Conservation (phyloP, 2,888 invertebrate species). For the Lomographa bimaculata region DNA sequence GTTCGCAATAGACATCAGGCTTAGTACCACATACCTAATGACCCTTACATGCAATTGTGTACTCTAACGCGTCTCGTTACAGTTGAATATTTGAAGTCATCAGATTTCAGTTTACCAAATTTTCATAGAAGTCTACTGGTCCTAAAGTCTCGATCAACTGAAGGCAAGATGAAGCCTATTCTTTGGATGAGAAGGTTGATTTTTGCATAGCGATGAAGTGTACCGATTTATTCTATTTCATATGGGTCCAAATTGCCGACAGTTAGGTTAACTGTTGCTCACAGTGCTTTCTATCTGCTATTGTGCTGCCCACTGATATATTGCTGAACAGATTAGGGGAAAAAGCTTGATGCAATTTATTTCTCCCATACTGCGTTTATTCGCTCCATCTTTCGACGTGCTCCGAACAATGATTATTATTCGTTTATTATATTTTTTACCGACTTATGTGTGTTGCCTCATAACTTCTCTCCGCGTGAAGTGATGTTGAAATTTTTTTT, state of each 20-base stretch:
- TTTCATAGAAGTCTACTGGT: conserved; percentile 11
- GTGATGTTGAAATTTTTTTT: no score
- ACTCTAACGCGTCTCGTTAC: conserved; percentile 40
- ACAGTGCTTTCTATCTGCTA: conserved; percentile 64
- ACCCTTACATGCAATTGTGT: conserved; percentile 34
- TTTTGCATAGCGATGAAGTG: conserved; percentile 34
- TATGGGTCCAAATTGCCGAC: conserved; percentile 69
- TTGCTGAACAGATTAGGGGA: conserved; percentile 53
- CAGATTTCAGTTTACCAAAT: conserved; percentile 17
- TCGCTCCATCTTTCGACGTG: background rate
- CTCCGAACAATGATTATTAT: no score
- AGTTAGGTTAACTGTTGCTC: conserved; percentile 75
- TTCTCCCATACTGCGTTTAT: no score
- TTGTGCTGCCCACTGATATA: conserved; percentile 65
- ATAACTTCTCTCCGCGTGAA: no score
- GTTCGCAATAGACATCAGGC: conserved; percentile 59
- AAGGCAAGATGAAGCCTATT: conserved; percentile 23
- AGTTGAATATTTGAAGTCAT: conserved; percentile 33
- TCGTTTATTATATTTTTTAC: no score
- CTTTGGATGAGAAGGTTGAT: conserved; percentile 7
- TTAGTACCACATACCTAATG: conserved; percentile 44
- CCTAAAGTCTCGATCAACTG: background rate
- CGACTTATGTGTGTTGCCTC: no score
- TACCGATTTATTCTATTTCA: conserved; percentile 67
- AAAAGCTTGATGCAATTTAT: conserved; percentile 41